Base-by-base conservation (phyloP, 2,888 invertebrate species). In the Caenorhabditis virilis region DNA sequence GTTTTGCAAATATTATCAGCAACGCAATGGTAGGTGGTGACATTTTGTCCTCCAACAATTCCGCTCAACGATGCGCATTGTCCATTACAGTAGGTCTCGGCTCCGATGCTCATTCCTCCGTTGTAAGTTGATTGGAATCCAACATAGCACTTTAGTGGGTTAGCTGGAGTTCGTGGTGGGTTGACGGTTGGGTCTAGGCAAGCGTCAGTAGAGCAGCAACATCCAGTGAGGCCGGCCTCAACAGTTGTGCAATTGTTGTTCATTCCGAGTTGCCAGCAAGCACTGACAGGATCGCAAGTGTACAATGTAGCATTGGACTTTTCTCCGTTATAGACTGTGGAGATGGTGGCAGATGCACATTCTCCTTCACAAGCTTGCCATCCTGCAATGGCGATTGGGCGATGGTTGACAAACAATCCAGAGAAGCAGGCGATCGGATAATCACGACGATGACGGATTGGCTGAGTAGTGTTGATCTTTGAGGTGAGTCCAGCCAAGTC, bases 311-410 rank as follows among this genome's bases (percentile, higher is more conserved):
- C 65, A 18, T 55, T 60, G 39, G 58, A 51, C 7, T 36, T 4
- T 3, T 25, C 48, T 39, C 54, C 54, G 35, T 62, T 63, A 57
- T 46, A 48, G 23, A 41, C 45, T 18, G 62, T 65, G 35, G 51
- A 39, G 38, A 66, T n/a, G 15, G 58, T 56, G 42, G 67, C 58
- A 15, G 64, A 61, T 30, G 69, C 69, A 36, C 72, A 72, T 13
- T 67, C 64, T 60, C 72, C 72, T 30, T 67, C 41, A 42, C 72
- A 72, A 15, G 63, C 60, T 64, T 64, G 67, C 65, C 65, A 65
- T 60, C 65, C 65, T 33, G 56, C 60, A n/a, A 30, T 26, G 11
- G 56, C 49, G 13, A 56, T 13, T 16, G 47, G 58, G 15, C 22
- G 20, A 26, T 52, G 33, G 51, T 66, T 62, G 47, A 66, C 50